Percentiles rank a stretch among this genome's conserved stretches.
Conservation (phyloP, 2,113 vertebrate genomes). For the Grammomys dolichurus region DNA sequence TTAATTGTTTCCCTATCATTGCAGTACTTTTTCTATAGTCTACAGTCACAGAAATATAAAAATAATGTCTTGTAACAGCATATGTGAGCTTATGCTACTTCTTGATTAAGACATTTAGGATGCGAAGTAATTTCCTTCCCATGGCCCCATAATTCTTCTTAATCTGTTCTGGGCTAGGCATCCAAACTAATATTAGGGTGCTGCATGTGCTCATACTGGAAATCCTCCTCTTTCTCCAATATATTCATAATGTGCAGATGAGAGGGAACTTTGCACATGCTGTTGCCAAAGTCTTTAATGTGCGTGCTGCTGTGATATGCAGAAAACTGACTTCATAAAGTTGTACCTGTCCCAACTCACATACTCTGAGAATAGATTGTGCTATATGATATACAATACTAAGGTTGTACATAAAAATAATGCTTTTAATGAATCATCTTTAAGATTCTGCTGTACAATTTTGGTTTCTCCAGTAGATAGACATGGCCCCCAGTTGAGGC, state of each 20-base stretch:
- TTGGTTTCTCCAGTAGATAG: no score
- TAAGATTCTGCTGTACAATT: neutral
- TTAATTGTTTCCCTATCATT: neutral
- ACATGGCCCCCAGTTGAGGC: no score
- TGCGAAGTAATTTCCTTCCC: neutral
- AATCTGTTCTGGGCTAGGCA: neutral
- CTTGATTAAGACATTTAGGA: neutral
- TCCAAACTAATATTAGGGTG: neutral
- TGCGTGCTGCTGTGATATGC: neutral
- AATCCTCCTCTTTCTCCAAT: slow-evolving; percentile 18
- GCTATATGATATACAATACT: neutral
- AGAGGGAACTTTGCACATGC: neutral
- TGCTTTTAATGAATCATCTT: neutral
- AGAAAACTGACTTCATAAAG: neutral
- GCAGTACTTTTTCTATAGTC: neutral
- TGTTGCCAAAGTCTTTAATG: neutral
- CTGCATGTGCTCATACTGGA: neutral
- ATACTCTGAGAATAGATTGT: neutral
- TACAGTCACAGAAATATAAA: slow-evolving; percentile 10
- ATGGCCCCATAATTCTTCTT: neutral
- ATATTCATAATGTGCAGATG: neutral
- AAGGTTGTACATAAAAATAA: neutral
- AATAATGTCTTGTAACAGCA: neutral
- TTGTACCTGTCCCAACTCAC: neutral
- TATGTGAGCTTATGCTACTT: neutral